A percentile compares a stretch with the other conserved stretches of the same genome.
Evolutionary conservation across 2,797 vertebrate species (phyloP).

Genomic region (Neoniphon sammara): DNA sequence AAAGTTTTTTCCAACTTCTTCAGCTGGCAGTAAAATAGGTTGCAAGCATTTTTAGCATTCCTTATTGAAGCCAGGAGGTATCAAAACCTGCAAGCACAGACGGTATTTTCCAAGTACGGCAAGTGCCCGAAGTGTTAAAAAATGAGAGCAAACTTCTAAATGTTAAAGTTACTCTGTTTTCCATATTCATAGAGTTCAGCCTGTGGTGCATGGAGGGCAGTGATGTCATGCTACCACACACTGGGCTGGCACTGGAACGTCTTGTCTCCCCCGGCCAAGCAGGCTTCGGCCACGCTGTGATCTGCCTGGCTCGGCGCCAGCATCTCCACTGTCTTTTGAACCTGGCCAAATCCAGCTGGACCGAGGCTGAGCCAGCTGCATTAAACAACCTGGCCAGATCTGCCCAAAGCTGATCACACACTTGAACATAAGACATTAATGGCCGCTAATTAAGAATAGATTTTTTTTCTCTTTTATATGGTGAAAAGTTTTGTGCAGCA

Average conservation of each 20-base stretch:
- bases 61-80: constrained; percentile 30
- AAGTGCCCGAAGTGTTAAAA: constrained; percentile 21
- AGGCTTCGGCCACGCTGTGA: constrained; percentile 29
- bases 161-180: constrained; percentile 43
- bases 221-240: constrained; percentile 47
- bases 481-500: too few relatives aligned
- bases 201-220: constrained; percentile 47
- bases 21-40: constrained; percentile 49
- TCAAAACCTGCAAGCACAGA: constrained; percentile 30
- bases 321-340: constrained; percentile 44
- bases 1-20: background rate
- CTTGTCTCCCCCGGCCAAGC: constrained; percentile 21
- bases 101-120: constrained; percentile 30
- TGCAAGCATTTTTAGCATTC: constrained; percentile 50
- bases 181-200: constrained; percentile 66
- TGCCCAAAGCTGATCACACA: constrained; percentile 43
- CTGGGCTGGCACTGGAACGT: constrained; percentile 28
- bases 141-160: constrained; percentile 31
- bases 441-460: too few relatives aligned
- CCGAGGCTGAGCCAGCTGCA: constrained; percentile 48
- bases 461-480: too few relatives aligned
- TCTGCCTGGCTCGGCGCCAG: constrained; percentile 52
- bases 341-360: constrained; percentile 29
- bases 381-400: constrained; percentile 12
- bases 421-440: too few relatives aligned